Conservation (phyloP, 2,113 vertebrate genomes). For the Cinclus cinclus region DNA sequence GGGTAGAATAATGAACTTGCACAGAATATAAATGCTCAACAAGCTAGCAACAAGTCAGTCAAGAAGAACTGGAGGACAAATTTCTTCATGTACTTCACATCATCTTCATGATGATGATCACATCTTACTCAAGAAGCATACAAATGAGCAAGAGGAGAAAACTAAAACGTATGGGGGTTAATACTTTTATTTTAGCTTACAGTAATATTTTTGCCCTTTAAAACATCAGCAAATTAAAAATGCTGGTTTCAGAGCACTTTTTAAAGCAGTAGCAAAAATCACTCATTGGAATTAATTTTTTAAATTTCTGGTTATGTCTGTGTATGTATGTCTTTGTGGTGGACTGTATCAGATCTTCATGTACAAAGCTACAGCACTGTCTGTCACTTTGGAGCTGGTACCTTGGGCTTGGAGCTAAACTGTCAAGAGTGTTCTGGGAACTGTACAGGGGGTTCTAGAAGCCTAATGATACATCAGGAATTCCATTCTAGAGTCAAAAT, state of each 20-base stretch:
- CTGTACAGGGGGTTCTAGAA: neutral
- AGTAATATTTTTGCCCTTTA: conserved; percentile 25
- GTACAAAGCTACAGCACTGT: neutral
- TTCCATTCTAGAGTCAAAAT: neutral
- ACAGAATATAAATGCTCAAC: conserved; percentile 68
- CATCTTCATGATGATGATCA: conserved; percentile 74
- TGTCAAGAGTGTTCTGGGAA: neutral
- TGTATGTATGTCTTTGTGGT: neutral
- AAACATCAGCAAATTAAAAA: neutral
- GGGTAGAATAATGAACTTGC: conserved; percentile 66
- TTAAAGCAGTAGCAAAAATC: neutral
- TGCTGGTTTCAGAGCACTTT: neutral
- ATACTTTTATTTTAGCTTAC: conserved; percentile 1
- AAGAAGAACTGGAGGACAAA: conserved; percentile 86
- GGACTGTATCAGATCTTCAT: neutral
- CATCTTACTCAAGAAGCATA: conserved; percentile 85
- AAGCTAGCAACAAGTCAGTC: conserved; percentile 76
- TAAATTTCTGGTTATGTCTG: neutral
- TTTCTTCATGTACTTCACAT: conserved; percentile 74
- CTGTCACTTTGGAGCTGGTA: neutral
- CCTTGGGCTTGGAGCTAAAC: neutral
- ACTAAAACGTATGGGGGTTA: conserved; percentile 83
- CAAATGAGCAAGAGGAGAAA: conserved; percentile 88
- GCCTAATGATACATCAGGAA: neutral
- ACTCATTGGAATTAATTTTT: neutral